Evolutionary conservation across 2,888 invertebrate genomes (phyloP).

Genomic region (Nephrocerus scutellatus): DNA sequence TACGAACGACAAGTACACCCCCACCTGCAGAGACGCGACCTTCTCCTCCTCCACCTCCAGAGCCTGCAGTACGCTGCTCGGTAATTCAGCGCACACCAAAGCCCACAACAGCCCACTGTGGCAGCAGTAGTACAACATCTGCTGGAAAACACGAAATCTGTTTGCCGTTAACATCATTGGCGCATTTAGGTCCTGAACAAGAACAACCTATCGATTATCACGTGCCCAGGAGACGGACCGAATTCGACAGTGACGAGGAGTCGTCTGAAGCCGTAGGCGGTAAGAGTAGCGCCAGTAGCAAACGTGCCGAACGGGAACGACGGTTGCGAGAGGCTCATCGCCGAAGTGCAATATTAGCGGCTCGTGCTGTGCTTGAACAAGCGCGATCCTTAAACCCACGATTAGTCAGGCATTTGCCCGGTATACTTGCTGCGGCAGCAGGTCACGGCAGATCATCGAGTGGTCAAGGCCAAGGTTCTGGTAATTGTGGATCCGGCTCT

Average conservation of each 20-base stretch:
- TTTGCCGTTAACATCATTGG: conserved; percentile 50
- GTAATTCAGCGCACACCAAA: conserved; percentile 75
- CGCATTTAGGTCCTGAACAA: conserved; percentile 59
- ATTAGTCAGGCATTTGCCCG: conserved; percentile 53
- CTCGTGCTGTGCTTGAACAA: conserved; percentile 38
- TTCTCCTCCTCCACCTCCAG: conserved; percentile 58
- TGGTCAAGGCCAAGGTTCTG: conserved; percentile 44
- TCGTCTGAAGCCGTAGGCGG: conserved; percentile 17
- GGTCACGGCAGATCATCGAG: conserved; percentile 70
- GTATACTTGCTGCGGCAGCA: conserved; percentile 66
- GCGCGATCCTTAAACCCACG: conserved; percentile 39
- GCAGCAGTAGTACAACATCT: no score
- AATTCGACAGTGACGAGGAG: conserved; percentile 40
- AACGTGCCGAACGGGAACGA: conserved; percentile 51
- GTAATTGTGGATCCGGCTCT: no score
- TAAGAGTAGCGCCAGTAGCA: conserved; percentile 14
- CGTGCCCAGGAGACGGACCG: conserved; percentile 70
- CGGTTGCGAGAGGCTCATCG: conserved; percentile 62
- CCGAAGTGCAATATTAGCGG: conserved; percentile 59
- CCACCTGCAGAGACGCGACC: conserved; percentile 48
- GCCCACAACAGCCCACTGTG: conserved; percentile 32
- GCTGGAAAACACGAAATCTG: conserved; percentile 44
- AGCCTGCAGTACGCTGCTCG: conserved; percentile 65
- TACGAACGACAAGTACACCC: conserved; percentile 50
- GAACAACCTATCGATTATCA: conserved; percentile 86